Percentiles rank a stretch among this genome's conserved stretches.
phyloP scores from a whole-genome alignment of 1,140 invertebrate genomes.

The Trichoplusia ni region DNA sequence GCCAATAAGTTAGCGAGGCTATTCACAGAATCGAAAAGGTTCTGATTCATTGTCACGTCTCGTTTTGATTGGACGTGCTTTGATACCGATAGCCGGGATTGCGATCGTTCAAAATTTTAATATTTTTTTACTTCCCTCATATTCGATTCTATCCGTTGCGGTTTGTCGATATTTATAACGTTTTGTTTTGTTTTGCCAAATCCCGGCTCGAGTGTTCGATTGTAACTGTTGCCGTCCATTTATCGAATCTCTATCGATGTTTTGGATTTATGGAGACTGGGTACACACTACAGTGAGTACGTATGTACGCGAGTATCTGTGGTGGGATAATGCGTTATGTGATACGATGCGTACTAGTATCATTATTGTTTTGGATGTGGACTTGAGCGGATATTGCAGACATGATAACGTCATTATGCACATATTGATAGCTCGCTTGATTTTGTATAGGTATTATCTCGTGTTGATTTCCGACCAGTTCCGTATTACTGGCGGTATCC shows the following conservation, averaged over 20 bases:
- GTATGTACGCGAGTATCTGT: background rate
- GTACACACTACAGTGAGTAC: background rate
- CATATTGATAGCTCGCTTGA: constrained; percentile 12
- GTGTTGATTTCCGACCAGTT: constrained; percentile 12
- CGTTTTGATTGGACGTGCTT: constrained; percentile 80
- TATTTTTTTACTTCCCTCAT: constrained; percentile 74
- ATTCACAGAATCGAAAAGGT: constrained; percentile 75
- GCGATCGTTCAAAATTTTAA: constrained; percentile 75
- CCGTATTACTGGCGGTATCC: constrained; percentile 5
- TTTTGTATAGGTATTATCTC: constrained; percentile 23
- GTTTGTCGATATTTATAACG: constrained; percentile 73
- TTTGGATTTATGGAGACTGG: constrained; percentile 30
- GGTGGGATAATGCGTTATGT: constrained; percentile 2
- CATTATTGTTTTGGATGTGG: constrained; percentile 20
- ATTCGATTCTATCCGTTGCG: constrained; percentile 72
- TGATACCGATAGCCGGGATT: constrained; percentile 78
- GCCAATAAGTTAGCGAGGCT: constrained; percentile 76
- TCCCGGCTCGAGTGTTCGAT: constrained; percentile 51
- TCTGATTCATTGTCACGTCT: constrained; percentile 78
- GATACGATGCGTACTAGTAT: constrained; percentile 11
- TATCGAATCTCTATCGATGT: constrained; percentile 39
- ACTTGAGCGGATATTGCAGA: constrained; percentile 18
- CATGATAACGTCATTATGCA: constrained; percentile 22
- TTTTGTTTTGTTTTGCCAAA: constrained; percentile 61
- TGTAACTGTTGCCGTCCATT: constrained; percentile 55